Conservation (phyloP, 2,888 invertebrate genomes). For the Pogonocherus hispidulus region DNA sequence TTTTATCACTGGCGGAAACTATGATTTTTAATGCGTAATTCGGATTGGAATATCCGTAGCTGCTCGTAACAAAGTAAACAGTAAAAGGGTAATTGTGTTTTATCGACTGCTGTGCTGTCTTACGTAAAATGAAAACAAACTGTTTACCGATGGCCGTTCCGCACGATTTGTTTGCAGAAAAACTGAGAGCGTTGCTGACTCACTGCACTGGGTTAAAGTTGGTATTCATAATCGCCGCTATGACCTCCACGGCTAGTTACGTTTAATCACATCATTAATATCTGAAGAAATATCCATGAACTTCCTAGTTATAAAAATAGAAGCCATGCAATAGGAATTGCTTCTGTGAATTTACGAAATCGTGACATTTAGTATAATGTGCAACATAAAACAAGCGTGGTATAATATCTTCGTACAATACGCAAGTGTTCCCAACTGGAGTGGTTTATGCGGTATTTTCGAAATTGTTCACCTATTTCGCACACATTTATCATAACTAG, state of each 20-base stretch:
- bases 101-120: background rate
- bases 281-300: slow-evolving; percentile 22
- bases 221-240: slow-evolving; percentile 17
- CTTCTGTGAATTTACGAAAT: slow-evolving; percentile 15
- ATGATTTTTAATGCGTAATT: background rate
- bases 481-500: background rate
- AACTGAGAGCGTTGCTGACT: slow-evolving; percentile 15
- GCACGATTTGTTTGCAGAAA: slow-evolving; percentile 23
- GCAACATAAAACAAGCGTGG: background rate
- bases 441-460: background rate
- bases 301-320: slow-evolving; percentile 34
- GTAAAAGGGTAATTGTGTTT: background rate
- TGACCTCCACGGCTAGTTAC: slow-evolving; percentile 34
- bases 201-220: slow-evolving; percentile 27
- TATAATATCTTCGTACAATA: background rate
- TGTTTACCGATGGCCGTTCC: slow-evolving; percentile 2
- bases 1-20: too few relatives aligned
- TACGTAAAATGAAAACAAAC: background rate
- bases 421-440: background rate
- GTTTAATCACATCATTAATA: slow-evolving; percentile 28
- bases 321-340: background rate
- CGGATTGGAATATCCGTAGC: background rate
- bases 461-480: background rate
- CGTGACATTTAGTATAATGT: slow-evolving; percentile 13
- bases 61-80: slow-evolving; percentile 1